phyloP scores from a whole-genome alignment of 2,797 vertebrate species.

The Lutjanus campechanus region DNA sequence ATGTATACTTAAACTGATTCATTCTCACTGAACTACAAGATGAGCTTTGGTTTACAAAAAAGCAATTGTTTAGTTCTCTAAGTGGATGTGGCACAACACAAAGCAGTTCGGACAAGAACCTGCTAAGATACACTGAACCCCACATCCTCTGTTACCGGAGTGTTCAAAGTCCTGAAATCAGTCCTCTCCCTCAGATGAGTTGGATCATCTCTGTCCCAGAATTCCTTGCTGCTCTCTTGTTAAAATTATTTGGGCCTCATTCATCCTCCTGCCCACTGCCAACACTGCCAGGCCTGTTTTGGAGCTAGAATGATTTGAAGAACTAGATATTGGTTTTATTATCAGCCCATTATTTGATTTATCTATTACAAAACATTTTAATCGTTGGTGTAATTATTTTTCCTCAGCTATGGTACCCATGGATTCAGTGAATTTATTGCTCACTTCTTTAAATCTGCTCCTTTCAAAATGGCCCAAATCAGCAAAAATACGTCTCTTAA shows the following conservation, averaged over 20 bases:
- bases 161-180: constrained; percentile 3
- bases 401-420: too few species aligned
- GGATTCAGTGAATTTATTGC: not conserved
- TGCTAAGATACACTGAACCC: not conserved
- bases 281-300: not conserved
- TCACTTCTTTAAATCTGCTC: not conserved
- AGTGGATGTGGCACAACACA: not conserved
- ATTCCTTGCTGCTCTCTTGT: not conserved
- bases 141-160: not conserved
- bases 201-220: constrained; percentile 6
- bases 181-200: not conserved
- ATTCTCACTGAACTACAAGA: too few species aligned
- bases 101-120: not conserved
- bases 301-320: not conserved
- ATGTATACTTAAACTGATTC: not conserved
- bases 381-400: not conserved
- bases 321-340: not conserved
- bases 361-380: not conserved
- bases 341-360: not conserved
- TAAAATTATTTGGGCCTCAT: not conserved
- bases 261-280: not conserved
- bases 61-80: not conserved
- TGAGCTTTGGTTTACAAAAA: not conserved
- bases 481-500: not conserved
- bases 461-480: not conserved